A percentile compares a stretch with the other conserved stretches of the same genome.
Conservation (phyloP, 2,797 vertebrate species). For the Erpetoichthys calabaricus region DNA sequence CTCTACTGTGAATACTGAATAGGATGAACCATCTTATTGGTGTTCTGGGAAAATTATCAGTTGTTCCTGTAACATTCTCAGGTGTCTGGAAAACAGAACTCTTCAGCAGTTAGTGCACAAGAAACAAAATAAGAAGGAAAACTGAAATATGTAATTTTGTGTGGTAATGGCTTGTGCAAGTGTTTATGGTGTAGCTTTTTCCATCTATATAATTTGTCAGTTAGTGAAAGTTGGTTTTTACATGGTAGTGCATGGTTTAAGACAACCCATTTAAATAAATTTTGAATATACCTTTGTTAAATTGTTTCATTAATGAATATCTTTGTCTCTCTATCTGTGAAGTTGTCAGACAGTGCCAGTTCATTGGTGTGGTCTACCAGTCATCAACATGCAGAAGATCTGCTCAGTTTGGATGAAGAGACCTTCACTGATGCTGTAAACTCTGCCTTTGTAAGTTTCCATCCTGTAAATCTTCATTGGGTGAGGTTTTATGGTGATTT, state of each 20-base stretch:
- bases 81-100: no score
- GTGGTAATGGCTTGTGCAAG: slow-evolving; percentile 2
- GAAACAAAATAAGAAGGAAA: no score
- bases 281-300: neutral
- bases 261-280: neutral
- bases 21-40: no score
- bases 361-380: slow-evolving; percentile 95
- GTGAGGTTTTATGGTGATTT: neutral
- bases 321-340: slow-evolving; percentile 5
- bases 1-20: no score
- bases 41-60: neutral
- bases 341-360: slow-evolving; percentile 83
- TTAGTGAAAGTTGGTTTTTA: neutral
- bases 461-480: neutral
- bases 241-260: neutral
- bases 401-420: slow-evolving; percentile 79
- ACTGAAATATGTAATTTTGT: no score
- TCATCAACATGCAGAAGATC: slow-evolving; percentile 69
- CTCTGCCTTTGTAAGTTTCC: slow-evolving; percentile 83
- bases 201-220: slow-evolving; percentile 11
- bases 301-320: no score
- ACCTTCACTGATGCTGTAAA: slow-evolving; percentile 87
- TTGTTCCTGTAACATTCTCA: no score
- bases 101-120: no score
- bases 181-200: slow-evolving; percentile 3